Evolutionary conservation across 2,888 invertebrate species (phyloP), one percentile per base, ranked within the genome.

Genomic region (Microdon myrmicae): DNA sequence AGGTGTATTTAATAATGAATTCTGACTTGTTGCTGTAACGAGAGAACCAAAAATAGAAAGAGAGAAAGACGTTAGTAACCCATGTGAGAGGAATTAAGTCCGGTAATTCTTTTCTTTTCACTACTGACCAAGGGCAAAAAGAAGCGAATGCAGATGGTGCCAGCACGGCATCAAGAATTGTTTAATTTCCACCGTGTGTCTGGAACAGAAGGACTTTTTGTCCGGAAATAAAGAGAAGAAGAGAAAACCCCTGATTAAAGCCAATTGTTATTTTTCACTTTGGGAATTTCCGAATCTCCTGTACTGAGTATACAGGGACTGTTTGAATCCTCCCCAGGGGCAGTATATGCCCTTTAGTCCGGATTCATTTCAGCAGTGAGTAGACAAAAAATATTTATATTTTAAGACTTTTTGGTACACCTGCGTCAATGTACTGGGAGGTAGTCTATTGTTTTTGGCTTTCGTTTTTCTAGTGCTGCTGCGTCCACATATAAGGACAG

Each of bases 1-100:
- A 0, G 90, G 90, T 28, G 78, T 75, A 67, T 79, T 79, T 23
- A 69, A 39, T 44, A 68, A 53, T 34, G 60, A 43, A 47, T 67
- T 51, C 56, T 70, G 69, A 55, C 67, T 61, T 59, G 68, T 60
- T 55, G 51, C 76, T 77, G 67, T 1, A 70, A 71, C 35, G 44
- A 54, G 14, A 44, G 16, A 44, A 28, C 12, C 9, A n/a, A 23
- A 13, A 16, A 17, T n/a, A 17, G 9, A 35, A 29, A 6, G 22
- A 19, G 12, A 20, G n/a, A 28, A 20, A 9, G n/a, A n/a, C n/a
- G n/a, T n/a, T n/a, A n/a, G n/a, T n/a, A n/a, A n/a, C n/a, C n/a
- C n/a, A 17, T 20, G 3, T 22, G 6, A 8, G 12, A 17, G 20
- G 44, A 55, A 26, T 22, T 13, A 39, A 56, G 51, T 29, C 28